Conservation (phyloP, 2,888 invertebrate genomes). For the Vanessa cardui region DNA sequence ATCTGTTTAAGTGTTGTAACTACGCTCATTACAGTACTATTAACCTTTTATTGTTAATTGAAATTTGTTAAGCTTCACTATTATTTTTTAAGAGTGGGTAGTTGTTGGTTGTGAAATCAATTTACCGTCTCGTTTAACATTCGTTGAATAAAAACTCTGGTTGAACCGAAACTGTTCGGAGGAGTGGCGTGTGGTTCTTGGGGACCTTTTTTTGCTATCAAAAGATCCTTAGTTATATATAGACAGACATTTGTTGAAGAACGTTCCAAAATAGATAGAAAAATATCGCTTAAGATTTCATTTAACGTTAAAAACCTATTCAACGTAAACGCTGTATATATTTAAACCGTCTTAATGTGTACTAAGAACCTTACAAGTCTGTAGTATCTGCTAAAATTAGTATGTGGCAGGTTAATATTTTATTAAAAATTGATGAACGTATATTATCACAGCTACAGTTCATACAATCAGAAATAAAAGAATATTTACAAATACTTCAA, state of each 20-base stretch:
- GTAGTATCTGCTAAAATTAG: too few species aligned
- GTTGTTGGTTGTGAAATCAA: neutral
- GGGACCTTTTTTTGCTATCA: neutral
- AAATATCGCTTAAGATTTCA: too few species aligned
- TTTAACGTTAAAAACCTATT: too few species aligned
- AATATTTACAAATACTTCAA: too few species aligned
- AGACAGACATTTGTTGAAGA: neutral
- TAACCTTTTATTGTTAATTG: conserved; percentile 9
- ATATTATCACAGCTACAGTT: too few species aligned
- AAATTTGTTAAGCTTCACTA: neutral
- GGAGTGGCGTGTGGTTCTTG: neutral
- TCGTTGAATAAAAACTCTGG: neutral
- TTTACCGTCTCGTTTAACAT: conserved; percentile 3
- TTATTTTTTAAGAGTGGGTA: neutral
- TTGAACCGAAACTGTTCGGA: neutral
- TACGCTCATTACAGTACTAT: conserved; percentile 10
- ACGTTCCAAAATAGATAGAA: too few species aligned
- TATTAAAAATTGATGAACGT: too few species aligned
- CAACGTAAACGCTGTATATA: too few species aligned
- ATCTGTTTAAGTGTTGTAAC: conserved; percentile 16
- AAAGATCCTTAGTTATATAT: neutral
- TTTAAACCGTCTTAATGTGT: too few species aligned
- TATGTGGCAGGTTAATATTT: too few species aligned
- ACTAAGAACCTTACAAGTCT: too few species aligned
- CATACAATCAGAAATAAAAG: too few species aligned